phyloP scores from a whole-genome alignment of 2,113 vertebrate genomes.

The Dissostichus mawsoni region DNA sequence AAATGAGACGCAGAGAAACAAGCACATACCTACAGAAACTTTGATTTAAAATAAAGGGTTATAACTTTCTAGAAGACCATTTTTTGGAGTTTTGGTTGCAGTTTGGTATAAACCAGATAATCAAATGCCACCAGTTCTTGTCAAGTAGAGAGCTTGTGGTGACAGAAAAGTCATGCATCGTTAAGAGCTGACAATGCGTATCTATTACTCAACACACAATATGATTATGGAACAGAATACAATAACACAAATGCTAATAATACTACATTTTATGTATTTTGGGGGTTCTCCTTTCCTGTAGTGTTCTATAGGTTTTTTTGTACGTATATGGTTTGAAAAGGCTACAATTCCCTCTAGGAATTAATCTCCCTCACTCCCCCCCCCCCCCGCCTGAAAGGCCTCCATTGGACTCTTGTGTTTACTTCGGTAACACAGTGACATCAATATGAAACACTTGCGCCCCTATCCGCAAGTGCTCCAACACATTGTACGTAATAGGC shows the following conservation, averaged over 20 bases:
- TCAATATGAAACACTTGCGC: too few relatives aligned
- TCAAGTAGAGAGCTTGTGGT: not conserved
- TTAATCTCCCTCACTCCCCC: too few relatives aligned
- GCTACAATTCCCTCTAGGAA: too few relatives aligned
- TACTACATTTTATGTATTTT: not conserved
- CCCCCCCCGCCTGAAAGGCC: too few relatives aligned
- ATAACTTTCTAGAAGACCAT: not conserved
- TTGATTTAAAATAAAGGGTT: constrained; percentile 1
- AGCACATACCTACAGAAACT: constrained; percentile 7
- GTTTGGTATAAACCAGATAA: not conserved
- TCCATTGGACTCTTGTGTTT: too few relatives aligned
- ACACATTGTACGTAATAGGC: too few relatives aligned
- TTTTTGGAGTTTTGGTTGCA: constrained; percentile 12
- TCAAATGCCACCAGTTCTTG: not conserved
- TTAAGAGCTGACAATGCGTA: not conserved
- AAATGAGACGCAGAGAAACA: not conserved
- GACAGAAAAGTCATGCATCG: constrained; percentile 1
- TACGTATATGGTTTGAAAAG: too few relatives aligned
- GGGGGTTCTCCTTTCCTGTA: too few relatives aligned
- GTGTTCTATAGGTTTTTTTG: too few relatives aligned
- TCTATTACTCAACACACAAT: not conserved
- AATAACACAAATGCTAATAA: not conserved
- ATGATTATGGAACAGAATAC: too few relatives aligned
- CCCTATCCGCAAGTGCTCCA: too few relatives aligned
- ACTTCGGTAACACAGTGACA: too few relatives aligned